Evolutionary conservation across 2,888 invertebrate genomes (phyloP).

Genomic region (Ashinkailepas kermadecensis): DNA sequence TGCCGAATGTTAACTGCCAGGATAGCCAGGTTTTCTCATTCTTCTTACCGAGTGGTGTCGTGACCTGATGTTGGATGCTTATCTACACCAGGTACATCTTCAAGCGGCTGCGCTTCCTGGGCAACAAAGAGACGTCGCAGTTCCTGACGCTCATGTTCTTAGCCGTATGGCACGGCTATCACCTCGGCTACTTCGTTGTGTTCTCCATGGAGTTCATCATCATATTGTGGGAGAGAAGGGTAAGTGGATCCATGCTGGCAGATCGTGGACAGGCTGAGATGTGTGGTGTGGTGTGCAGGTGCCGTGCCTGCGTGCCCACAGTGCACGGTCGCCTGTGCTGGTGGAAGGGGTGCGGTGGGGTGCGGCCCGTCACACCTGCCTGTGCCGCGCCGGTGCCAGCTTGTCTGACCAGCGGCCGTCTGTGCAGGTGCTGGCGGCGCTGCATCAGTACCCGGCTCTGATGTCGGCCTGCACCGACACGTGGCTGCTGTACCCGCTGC

Average conservation of each 20-base stretch:
- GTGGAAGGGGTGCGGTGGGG: no score
- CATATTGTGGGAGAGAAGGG: constrained; percentile 66
- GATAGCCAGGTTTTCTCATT: no score
- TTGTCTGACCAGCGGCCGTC: not conserved
- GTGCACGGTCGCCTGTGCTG: no score
- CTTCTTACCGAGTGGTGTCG: no score
- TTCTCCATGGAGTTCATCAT: constrained; percentile 87
- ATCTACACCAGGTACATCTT: constrained; percentile 62
- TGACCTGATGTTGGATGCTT: no score
- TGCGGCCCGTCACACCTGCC: not conserved
- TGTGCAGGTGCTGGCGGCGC: constrained; percentile 27
- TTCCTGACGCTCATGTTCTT: constrained; percentile 72
- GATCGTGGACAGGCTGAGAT: no score
- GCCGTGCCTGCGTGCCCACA: no score
- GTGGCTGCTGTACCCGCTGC: constrained; percentile 30
- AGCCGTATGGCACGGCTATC: constrained; percentile 93
- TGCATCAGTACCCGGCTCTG: constrained; percentile 32
- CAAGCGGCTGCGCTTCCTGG: constrained; percentile 84
- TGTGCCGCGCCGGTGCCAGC: no score
- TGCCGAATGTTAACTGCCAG: no score
- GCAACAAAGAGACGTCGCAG: constrained; percentile 72
- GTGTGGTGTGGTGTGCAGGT: no score
- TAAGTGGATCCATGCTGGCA: not conserved
- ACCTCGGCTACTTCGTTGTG: constrained; percentile 86
- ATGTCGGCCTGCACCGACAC: constrained; percentile 28